Evolutionary conservation across 2,797 vertebrate species (phyloP).

Genomic region (Lerista edwardsae): DNA sequence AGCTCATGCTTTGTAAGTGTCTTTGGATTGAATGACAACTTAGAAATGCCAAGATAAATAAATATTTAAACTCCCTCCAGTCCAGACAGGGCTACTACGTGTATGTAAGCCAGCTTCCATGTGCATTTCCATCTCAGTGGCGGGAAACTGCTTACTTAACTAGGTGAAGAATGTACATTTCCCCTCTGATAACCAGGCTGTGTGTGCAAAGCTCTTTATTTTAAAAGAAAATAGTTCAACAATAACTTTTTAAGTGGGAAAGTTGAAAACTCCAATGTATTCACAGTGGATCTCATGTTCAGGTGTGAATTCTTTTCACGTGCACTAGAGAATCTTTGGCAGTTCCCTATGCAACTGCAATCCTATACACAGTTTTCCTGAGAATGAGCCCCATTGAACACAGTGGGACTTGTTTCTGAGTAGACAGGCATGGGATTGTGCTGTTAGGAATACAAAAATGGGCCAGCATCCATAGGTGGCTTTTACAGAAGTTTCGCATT

Average conservation of each 20-base stretch:
- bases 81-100: background rate
- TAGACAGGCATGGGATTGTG: too few relatives aligned
- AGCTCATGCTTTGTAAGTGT: background rate
- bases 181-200: background rate
- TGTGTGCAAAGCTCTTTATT: background rate
- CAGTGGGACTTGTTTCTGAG: too few relatives aligned
- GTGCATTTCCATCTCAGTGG: background rate
- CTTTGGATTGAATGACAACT: background rate
- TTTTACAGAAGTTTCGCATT: background rate
- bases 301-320: background rate
- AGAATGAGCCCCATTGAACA: too few relatives aligned
- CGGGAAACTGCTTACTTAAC: background rate
- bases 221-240: too few relatives aligned
- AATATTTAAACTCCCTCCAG: background rate
- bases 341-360: background rate
- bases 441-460: background rate
- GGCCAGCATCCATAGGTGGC: background rate
- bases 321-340: background rate
- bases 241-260: background rate
- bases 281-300: background rate
- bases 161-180: background rate
- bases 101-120: background rate
- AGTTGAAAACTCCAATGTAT: background rate
- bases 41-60: conserved; percentile 13
- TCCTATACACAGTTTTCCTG: too few relatives aligned